A percentile compares a stretch with the other conserved stretches of the same genome.
These are phyloP conservation scores for Gavialis gangeticus DNA, from an alignment of 2,113 vertebrate species.

Conservation along the genomic window DNA sequence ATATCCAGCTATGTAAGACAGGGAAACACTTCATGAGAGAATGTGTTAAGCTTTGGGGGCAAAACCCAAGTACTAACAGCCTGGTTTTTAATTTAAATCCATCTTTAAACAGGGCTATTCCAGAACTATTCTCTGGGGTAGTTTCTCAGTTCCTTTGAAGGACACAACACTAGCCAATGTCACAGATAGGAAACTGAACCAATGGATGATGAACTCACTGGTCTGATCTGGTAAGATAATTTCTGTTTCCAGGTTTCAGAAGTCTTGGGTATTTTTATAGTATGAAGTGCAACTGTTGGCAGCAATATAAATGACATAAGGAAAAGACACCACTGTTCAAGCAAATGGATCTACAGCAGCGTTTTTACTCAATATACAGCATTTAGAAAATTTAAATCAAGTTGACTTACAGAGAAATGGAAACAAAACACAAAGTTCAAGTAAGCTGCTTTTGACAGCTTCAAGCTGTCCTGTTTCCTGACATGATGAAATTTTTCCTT, in stretches of 20 bases:
- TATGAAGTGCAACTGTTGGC: background rate
- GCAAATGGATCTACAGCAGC: background rate
- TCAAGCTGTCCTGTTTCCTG: background rate
- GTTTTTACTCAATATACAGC: background rate
- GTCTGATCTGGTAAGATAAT: background rate
- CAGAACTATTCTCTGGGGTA: background rate
- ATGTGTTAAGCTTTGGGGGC: background rate
- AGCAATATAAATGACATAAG: background rate
- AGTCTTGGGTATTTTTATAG: background rate
- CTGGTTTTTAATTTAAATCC: background rate
- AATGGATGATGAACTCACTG: background rate
- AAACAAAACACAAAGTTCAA: background rate
- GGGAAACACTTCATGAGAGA: background rate
- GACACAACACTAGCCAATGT: background rate
- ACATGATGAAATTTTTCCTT: background rate
- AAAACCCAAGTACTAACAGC: background rate
- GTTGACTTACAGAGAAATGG: background rate
- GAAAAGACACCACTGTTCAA: background rate
- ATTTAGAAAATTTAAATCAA: background rate
- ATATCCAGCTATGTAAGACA: background rate
- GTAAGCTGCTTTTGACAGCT: background rate
- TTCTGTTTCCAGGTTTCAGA: background rate
- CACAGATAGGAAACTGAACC: background rate
- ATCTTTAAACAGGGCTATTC: background rate
- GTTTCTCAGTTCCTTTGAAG: background rate